Conservation (phyloP, 1,140 invertebrate genomes). For the Musca domestica region DNA sequence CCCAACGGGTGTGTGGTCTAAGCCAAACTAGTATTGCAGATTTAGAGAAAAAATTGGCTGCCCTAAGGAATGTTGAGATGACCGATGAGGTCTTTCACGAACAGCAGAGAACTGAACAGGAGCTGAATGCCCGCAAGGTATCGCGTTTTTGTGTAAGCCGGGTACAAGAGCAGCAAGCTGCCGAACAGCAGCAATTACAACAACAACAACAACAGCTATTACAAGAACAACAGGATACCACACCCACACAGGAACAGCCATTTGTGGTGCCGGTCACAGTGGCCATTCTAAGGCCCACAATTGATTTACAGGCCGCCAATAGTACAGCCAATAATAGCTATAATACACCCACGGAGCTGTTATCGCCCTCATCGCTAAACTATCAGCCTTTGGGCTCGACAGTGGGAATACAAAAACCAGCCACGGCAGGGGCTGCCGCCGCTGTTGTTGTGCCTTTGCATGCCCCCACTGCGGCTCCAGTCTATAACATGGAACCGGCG, state of each 20-base stretch:
- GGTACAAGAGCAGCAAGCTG: slow-evolving; percentile 39
- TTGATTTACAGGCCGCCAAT: not conserved
- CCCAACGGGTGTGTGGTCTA: slow-evolving; percentile 17
- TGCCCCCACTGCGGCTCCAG: too few species aligned
- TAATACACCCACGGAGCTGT: not conserved
- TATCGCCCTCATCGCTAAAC: too few species aligned
- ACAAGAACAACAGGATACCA: too few species aligned
- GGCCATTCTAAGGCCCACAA: not conserved
- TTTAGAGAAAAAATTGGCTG: slow-evolving; percentile 49
- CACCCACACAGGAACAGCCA: too few species aligned
- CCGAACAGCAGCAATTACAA: not conserved
- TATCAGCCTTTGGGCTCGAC: not conserved
- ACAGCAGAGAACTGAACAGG: not conserved
- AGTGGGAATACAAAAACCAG: slow-evolving; percentile 31
- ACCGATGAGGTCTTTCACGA: not conserved
- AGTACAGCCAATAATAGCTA: not conserved
- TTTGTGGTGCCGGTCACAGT: too few species aligned
- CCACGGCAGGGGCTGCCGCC: slow-evolving; percentile 34
- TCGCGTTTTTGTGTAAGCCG: slow-evolving; percentile 50
- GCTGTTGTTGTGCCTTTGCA: not conserved
- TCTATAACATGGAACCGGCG: too few species aligned
- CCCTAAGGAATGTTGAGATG: slow-evolving; percentile 41
- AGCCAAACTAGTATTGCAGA: slow-evolving; percentile 49
- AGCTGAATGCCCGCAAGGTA: slow-evolving; percentile 36
- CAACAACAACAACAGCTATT: not conserved